Base-by-base conservation (phyloP, 2,113 vertebrate species). In the Phaethon lepturus region DNA sequence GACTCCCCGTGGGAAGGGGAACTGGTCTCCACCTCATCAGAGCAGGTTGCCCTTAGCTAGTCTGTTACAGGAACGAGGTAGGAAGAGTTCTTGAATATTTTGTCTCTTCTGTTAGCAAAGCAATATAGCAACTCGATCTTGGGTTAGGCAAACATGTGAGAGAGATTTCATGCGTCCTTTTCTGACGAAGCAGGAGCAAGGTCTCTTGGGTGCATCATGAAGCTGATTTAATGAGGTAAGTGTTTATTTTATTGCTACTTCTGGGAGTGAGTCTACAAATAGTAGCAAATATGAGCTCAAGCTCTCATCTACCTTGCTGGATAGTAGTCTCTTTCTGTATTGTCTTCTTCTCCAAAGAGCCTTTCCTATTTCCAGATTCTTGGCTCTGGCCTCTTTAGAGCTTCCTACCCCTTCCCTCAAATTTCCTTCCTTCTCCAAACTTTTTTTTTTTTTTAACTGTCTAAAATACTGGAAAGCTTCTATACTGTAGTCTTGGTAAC, bases 1-100 rank as follows among this genome's bases (percentile, higher is more conserved):
- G 7, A 60, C 60, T 67, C 40, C 26, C 8, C 10, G 1, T 0
- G 2, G 52, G 55, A 55, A 63, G n/a, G 31, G 7, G 9, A 24
- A n/a, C 42, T n/a, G 42, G 11, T 24, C n/a, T 69, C 13, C n/a
- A 33, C 12, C 8, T 2, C 20, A 7, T 63, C 22, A 38, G 29
- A 60, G 31, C 2, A 5, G 18, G 38, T 44, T 3, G 2, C 15
- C 40, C 10, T 52, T 31, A 42, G 7, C 18, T 38, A 6, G 44
- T 3, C 66, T 59, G 23, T 47, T 78, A 74, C 3, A 63, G 35
- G 13, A 69, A 17, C 17, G 63, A 38, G 15, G 42, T 20, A 25
- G 16, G 16, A 5, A 62, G 24, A 3, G 31, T 8, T 88, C 33
- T 25, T 56, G 35, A 52, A 52, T 49, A 33, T 64, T 69, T 76